Evolutionary conservation across 2,888 invertebrate species (phyloP).

Genomic region (Cartodere bifasciata): DNA sequence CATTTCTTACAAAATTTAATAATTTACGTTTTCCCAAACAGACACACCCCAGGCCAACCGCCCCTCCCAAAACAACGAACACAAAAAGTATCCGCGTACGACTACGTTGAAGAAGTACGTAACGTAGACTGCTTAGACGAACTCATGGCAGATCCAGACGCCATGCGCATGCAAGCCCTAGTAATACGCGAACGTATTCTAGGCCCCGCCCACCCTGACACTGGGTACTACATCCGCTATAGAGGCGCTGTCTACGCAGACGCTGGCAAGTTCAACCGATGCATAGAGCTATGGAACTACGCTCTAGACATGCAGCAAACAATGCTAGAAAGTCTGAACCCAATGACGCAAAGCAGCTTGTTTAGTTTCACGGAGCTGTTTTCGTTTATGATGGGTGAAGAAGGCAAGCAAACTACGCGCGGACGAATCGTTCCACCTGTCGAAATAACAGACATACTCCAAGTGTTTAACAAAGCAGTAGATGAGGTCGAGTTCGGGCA

Average conservation of each 20-base stretch:
- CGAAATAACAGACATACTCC: conserved; percentile 67
- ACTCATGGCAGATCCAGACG: conserved; percentile 84
- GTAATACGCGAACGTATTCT: conserved; percentile 86
- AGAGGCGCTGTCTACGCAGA: conserved; percentile 67
- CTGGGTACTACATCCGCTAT: conserved; percentile 91
- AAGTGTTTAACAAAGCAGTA: conserved; percentile 74
- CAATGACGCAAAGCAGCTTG: conserved; percentile 88
- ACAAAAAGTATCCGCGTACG: conserved; percentile 72
- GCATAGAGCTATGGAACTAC: conserved; percentile 93
- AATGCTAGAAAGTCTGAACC: conserved; percentile 83
- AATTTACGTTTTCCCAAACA: conserved; percentile 11
- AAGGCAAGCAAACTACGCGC: conserved; percentile 46
- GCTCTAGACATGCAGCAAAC: conserved; percentile 93
- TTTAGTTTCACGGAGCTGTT: conserved; percentile 92
- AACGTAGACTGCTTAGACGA: conserved; percentile 70
- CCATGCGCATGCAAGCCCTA: conserved; percentile 90
- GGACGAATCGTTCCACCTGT: conserved; percentile 55
- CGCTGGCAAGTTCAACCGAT: conserved; percentile 78
- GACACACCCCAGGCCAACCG: conserved; percentile 40
- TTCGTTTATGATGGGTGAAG: conserved; percentile 86
- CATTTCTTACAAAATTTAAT: no score
- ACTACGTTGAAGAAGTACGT: conserved; percentile 72
- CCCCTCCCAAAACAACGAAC: conserved; percentile 60
- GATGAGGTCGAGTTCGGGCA: conserved; percentile 57
- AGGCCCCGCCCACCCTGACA: conserved; percentile 88